Base-by-base conservation (phyloP, 2,113 vertebrate species). In the Colossoma macropomum region DNA sequence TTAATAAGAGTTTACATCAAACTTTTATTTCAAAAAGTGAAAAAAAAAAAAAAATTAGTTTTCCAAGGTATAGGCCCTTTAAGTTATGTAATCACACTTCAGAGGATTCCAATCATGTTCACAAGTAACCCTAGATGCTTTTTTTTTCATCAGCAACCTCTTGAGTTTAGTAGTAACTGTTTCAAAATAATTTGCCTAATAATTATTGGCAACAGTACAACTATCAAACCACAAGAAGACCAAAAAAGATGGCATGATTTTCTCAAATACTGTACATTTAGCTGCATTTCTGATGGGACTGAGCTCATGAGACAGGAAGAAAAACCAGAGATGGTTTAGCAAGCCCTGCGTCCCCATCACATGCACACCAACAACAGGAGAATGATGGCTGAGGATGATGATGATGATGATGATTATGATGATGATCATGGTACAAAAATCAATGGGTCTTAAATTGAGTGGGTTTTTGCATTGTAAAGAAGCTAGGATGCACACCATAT, bases 401-500 rank as follows among this genome's bases (percentile, higher is more conserved):
- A 48, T 34, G 25, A 25, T n/a, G 41, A 73, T 48, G 60, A 48
- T n/a, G 41, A 73, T 48, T 48, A 48, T n/a, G 32, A 48, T 34
- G 25, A 25, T n/a, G 41, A 73, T 48, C 48, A 48, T 28, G 12
- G 75, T 28, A 73, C 45, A 84, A 62, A 76, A 66, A 27, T 62
- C 30, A 32, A 25, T 75, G 73, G 52, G 34, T 48, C 62, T 60
- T 76, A 69, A 69, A 82, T 68, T 63, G 45, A 82, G 81, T 38
- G 32, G 66, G 32, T 69, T 69, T 69, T 81, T 75, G 79, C 73
- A 70, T 77, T 76, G 75, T 62, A 74, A 68, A 80, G 74, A 54
- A 60, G 72, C 75, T 81, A 62, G 71, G 83, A 80, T 84, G 79
- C 83, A 90, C 78, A 85, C 81, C 76, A 85, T 76, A 86, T 79